A percentile compares a stretch with the other conserved stretches of the same genome.
Conservation (phyloP, 2,888 invertebrate genomes). For the Drosophila niveifrons region DNA sequence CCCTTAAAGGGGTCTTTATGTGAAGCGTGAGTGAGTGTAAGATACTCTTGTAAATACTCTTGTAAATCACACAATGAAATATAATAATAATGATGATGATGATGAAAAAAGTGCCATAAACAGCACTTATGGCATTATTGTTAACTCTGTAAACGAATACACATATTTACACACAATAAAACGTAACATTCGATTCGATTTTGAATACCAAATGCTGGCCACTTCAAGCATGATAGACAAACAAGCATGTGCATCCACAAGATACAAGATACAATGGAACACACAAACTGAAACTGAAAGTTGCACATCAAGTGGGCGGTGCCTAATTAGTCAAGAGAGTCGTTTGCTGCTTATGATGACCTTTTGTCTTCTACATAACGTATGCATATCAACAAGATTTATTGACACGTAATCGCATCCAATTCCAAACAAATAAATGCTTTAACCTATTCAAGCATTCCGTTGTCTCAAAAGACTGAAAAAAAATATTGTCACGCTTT, state of each 20-base stretch:
- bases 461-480: conserved; percentile 18
- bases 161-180: conserved; percentile 59
- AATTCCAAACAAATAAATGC: conserved; percentile 35
- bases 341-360: conserved; percentile 53
- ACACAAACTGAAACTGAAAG: conserved; percentile 56
- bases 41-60: conserved; percentile 31
- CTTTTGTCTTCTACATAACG: conserved; percentile 48
- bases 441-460: conserved; percentile 26
- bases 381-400: conserved; percentile 53
- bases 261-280: too few relatives aligned
- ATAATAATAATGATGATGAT: conserved; percentile 19
- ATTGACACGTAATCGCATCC: conserved; percentile 42
- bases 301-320: conserved; percentile 62
- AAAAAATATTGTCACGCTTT: conserved; percentile 44
- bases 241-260: conserved; percentile 30
- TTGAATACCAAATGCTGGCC: conserved; percentile 3
- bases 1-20: conserved; percentile 29
- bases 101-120: conserved; percentile 48
- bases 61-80: conserved; percentile 39
- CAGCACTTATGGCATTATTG: conserved; percentile 44
- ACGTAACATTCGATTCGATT: conserved; percentile 35
- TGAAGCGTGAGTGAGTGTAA: conserved; percentile 23
- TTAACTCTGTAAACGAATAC: conserved; percentile 40
- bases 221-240: conserved; percentile 21
- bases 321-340: conserved; percentile 53